These are phyloP conservation scores for Typhlomys cinereus DNA, from an alignment of 2,113 vertebrate species.

Conservation along the genomic window DNA sequence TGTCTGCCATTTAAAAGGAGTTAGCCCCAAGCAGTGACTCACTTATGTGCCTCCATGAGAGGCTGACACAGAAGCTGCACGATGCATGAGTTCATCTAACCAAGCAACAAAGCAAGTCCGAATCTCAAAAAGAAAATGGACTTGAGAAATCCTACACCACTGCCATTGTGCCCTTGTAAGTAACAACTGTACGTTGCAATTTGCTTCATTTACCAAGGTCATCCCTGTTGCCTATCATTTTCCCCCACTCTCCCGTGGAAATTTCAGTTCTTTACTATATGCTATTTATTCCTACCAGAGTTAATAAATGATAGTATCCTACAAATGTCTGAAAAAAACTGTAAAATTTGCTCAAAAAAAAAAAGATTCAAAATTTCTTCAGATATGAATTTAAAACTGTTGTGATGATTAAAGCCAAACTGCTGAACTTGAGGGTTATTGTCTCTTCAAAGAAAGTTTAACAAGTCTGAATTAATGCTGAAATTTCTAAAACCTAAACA, in stretches of 20 bases:
- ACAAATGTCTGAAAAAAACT: conserved; percentile 36
- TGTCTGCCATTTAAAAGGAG: no score
- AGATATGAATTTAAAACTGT: conserved; percentile 54
- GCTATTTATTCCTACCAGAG: conserved; percentile 52
- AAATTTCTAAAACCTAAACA: conserved; percentile 43
- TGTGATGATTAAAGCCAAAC: conserved; percentile 42
- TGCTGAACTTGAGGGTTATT: conserved; percentile 18
- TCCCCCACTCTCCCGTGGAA: background rate
- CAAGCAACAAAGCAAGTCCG: no score
- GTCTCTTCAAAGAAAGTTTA: conserved; percentile 47
- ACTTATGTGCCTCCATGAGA: no score
- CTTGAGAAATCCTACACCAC: background rate
- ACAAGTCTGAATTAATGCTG: conserved; percentile 10
- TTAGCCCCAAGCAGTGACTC: no score
- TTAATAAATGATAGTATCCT: conserved; percentile 45
- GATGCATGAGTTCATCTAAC: no score
- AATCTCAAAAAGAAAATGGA: no score
- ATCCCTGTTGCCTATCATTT: background rate
- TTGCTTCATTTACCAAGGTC: background rate
- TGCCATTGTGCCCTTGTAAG: background rate
- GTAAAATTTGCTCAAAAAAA: conserved; percentile 5
- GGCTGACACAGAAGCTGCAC: no score
- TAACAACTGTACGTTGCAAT: background rate
- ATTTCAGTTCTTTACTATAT: conserved; percentile 18
- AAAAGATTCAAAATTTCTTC: conserved; percentile 48